Percentiles rank a stretch among this genome's conserved stretches.
Conservation (phyloP, 2,113 vertebrate species). For the Corythornis madagascariensis region DNA sequence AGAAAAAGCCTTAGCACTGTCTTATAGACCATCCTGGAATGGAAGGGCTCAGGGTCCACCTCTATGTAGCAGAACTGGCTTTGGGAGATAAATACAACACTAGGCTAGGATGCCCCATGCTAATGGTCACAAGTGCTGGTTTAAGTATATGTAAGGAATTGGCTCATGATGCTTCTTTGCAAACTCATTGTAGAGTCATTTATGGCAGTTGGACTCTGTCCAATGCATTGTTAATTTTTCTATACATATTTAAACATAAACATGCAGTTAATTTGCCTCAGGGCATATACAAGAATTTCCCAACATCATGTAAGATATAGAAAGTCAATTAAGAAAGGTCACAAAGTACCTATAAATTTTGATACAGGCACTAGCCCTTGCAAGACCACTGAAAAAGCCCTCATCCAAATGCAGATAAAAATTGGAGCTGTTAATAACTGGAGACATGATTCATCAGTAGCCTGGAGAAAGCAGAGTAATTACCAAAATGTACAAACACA, state of each 20-base stretch:
- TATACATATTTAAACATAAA: background rate
- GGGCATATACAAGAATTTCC: background rate
- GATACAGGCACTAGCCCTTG: background rate
- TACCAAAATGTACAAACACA: background rate
- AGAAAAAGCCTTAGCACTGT: background rate
- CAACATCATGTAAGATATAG: background rate
- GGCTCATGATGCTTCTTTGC: background rate
- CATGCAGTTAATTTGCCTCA: background rate
- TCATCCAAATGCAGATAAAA: background rate
- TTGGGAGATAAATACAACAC: background rate
- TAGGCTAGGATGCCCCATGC: background rate
- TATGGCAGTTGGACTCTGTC: background rate
- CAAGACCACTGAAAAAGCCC: background rate
- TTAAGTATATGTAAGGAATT: background rate
- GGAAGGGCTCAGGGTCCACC: background rate
- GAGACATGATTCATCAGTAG: background rate
- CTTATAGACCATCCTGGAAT: background rate
- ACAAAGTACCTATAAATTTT: background rate
- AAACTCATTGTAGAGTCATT: background rate
- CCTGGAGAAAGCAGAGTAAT: background rate
- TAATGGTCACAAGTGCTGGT: background rate
- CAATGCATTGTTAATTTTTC: background rate
- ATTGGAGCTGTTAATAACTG: background rate
- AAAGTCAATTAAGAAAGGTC: background rate
- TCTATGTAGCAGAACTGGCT: background rate